A percentile compares a stretch with the other conserved stretches of the same genome.
Conservation (phyloP, 2,113 vertebrate species). For the Rhegmatorhina hoffmannsi region DNA sequence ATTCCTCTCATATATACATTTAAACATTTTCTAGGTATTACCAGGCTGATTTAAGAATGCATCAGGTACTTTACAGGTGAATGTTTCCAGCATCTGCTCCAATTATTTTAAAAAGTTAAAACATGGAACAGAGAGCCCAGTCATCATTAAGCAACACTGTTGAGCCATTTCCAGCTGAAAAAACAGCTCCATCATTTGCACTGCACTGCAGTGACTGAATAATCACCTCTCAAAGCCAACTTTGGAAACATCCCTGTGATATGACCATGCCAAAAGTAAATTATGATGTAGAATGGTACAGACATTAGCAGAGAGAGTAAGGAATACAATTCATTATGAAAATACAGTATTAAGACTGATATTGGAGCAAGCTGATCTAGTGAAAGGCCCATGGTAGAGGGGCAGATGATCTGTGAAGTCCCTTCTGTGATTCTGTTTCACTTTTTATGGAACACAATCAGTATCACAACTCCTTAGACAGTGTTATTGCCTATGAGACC, state of each 20-base stretch:
- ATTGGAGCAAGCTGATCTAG: neutral
- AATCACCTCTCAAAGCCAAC: neutral
- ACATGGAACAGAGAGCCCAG: neutral
- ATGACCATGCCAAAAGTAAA: neutral
- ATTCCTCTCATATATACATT: neutral
- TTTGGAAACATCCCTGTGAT: neutral
- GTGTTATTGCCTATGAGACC: neutral
- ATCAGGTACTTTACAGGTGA: neutral
- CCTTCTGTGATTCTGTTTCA: neutral
- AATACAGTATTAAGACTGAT: neutral
- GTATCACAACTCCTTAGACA: neutral
- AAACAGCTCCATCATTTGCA: neutral
- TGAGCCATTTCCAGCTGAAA: slow-evolving; percentile 17
- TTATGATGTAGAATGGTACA: neutral
- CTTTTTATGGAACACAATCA: neutral
- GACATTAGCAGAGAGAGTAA: neutral
- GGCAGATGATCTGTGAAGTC: neutral
- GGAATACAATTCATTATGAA: neutral
- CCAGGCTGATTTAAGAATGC: neutral
- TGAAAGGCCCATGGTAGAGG: neutral
- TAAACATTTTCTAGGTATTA: neutral
- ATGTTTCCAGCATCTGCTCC: neutral
- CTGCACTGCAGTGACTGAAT: neutral
- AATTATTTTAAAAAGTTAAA: slow-evolving; percentile 15
- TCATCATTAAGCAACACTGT: neutral